phyloP scores from a whole-genome alignment of 2,888 invertebrate species.

The Sussaba pulchella region DNA sequence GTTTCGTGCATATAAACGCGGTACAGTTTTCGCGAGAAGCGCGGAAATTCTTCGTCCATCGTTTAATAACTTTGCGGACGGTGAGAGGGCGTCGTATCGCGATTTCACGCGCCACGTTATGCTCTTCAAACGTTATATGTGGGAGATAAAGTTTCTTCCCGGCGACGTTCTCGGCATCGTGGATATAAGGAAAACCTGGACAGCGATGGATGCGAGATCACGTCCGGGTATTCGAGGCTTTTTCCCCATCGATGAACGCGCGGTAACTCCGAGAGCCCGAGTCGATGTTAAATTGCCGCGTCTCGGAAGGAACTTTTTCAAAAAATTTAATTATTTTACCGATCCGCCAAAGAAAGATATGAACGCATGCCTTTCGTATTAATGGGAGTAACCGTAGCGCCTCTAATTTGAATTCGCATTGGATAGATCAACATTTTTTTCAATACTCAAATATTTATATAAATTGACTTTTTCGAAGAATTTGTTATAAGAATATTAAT shows the following conservation, averaged over 20 bases:
- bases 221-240: neutral
- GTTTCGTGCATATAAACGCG: neutral
- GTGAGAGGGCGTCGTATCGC: constrained; percentile 69
- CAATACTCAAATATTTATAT: no score
- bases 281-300: no score
- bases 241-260: neutral
- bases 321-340: no score
- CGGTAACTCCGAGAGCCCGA: no score
- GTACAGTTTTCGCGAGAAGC: constrained; percentile 58
- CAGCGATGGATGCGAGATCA: neutral
- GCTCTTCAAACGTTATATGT: constrained; percentile 64
- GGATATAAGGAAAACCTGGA: neutral
- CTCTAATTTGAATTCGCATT: no score
- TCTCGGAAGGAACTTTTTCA: no score
- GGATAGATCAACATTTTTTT: no score
- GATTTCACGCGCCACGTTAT: constrained; percentile 76
- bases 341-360: no score
- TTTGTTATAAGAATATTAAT: no score
- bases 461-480: no score
- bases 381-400: no score
- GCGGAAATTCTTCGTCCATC: constrained; percentile 42
- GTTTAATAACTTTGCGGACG: constrained; percentile 64
- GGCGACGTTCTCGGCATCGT: neutral
- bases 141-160: neutral
- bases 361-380: no score